Evolutionary conservation across 2,888 invertebrate genomes (phyloP), one percentile per base, ranked within the genome.

Genomic region (Melinaea marsaeus): DNA sequence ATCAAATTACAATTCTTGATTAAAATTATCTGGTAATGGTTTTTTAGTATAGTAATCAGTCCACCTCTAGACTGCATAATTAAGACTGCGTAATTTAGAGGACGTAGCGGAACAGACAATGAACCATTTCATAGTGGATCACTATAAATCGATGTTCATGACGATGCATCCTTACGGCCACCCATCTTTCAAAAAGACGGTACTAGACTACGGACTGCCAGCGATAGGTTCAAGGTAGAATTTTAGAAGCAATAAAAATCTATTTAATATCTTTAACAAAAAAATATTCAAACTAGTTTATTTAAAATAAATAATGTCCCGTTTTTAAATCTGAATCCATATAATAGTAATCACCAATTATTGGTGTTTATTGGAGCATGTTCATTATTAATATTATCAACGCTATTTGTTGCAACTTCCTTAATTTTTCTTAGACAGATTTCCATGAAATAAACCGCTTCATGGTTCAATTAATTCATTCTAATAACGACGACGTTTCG

Each of bases 41-140:
- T 42, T 42, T 35, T 32, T 32, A 55, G 13, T 62, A 56, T 34
- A 45, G 32, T 55, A n/a, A 58, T 51, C 7, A 51, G 45, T 73
- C 9, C 51, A 57, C 42, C 83, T 86, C 47, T 85, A 96, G 94
- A 94, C 94, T 75, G 94, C 98, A 73, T 98, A 98, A 82, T 96
- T 97, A 86, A 94, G 97, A 59, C 92, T 98, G 75, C 93, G 96
- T 55, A 96, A 97, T 82, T 90, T 98, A 75, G 97, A 97, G 80
- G 97, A 97, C 71, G 93, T 97, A 57, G 94, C 95, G 0, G 94
- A 96, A 69, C 95, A 96, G 80, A 95, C 96, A 0, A 91, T 95
- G 75, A 95, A 95, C 45, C 95, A 95, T 71, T 86, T 97, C 58
- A 95, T 95, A 0, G 95, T 96, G 56, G 95, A 97, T 71, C 96